Conservation (phyloP, 2,797 vertebrate species). For the Sebastes vulpes region DNA sequence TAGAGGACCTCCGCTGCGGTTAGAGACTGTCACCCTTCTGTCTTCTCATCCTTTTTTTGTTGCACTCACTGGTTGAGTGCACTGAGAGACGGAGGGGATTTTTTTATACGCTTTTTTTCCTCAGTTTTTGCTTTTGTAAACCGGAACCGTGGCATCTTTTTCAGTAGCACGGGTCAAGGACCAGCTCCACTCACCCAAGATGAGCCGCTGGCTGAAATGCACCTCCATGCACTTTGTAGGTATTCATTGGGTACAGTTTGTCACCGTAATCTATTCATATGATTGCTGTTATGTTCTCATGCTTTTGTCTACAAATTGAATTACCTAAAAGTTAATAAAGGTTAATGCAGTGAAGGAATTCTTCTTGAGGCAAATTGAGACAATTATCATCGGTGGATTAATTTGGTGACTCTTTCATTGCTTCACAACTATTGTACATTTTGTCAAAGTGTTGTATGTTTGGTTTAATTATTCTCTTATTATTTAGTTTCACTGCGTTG, state of each 20-base stretch:
- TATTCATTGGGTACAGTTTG: conserved; percentile 69
- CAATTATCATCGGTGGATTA: not conserved
- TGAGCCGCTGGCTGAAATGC: conserved; percentile 95
- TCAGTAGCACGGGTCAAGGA: conserved; percentile 79
- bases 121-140: conserved; percentile 62
- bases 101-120: conserved; percentile 41
- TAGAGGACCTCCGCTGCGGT: conserved; percentile 44
- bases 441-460: not conserved
- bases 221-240: conserved; percentile 92
- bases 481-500: not conserved
- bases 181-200: conserved; percentile 84
- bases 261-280: not conserved
- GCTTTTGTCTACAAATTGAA: not conserved
- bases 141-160: conserved; percentile 75
- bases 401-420: not conserved
- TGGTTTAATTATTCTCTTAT: not conserved
- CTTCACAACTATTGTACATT: not conserved
- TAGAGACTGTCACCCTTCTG: conserved; percentile 16
- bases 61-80: conserved; percentile 86
- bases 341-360: not conserved
- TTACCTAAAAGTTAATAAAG: not conserved
- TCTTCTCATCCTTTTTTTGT: conserved; percentile 30
- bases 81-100: conserved; percentile 26
- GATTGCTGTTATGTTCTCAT: not conserved
- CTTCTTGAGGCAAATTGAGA: not conserved